phyloP scores from a whole-genome alignment of 2,113 vertebrate genomes.

The Odontophorus gujanensis region DNA sequence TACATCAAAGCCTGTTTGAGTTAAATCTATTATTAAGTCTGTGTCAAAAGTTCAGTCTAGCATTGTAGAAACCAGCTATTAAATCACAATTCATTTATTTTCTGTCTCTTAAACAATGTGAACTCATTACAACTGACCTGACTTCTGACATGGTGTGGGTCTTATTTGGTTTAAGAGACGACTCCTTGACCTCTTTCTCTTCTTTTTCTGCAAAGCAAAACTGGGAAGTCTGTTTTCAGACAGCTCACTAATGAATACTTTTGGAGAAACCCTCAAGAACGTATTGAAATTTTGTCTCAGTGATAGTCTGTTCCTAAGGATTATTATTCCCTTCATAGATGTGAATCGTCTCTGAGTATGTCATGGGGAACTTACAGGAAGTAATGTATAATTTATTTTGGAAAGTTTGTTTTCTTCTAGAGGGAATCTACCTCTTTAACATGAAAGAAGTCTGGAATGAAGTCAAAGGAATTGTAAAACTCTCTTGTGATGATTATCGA shows the following conservation, averaged over 20 bases:
- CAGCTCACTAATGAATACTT: not conserved
- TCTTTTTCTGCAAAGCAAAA: not conserved
- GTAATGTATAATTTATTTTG: not conserved
- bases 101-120: not conserved
- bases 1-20: not conserved
- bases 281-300: not conserved
- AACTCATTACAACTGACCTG: not conserved
- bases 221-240: not conserved
- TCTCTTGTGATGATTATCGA: not conserved
- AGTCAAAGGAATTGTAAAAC: not conserved
- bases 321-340: not conserved
- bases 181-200: not conserved
- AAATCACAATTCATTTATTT: not conserved
- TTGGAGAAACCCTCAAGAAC: not conserved
- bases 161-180: not conserved
- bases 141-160: fast-evolving
- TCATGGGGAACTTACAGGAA: not conserved
- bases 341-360: not conserved
- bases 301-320: not conserved
- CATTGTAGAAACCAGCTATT: not conserved
- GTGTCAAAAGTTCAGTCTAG: not conserved
- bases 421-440: not conserved
- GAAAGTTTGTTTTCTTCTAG: not conserved
- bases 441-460: not conserved
- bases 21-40: not conserved